These are phyloP conservation scores for Enteromius unitaeniatus DNA, from an alignment of 2,797 vertebrate genomes.

Conservation along the genomic window DNA sequence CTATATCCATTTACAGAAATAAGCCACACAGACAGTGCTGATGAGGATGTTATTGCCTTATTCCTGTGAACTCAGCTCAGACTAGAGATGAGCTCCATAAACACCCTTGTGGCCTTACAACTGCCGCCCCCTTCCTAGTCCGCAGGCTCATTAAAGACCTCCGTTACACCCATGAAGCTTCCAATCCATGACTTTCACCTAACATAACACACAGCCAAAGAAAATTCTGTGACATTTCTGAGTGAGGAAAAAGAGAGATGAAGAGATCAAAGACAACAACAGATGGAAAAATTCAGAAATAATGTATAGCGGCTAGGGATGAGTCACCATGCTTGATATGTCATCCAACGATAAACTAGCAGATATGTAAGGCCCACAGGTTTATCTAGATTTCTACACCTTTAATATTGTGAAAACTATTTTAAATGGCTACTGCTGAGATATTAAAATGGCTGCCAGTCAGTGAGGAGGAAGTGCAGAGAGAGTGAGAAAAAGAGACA, in stretches of 20 bases:
- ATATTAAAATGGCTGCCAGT: slow-evolving; percentile 23
- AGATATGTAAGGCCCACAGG: background rate
- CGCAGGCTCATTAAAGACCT: slow-evolving; percentile 28
- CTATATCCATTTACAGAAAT: slow-evolving; percentile 13
- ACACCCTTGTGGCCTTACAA: slow-evolving; percentile 17
- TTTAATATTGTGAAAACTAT: background rate
- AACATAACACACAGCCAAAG: slow-evolving; percentile 35
- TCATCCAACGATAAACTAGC: background rate
- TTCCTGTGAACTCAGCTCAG: slow-evolving; percentile 39
- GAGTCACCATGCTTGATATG: background rate
- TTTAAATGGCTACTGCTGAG: slow-evolving; percentile 21
- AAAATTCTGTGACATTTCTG: slow-evolving; percentile 33
- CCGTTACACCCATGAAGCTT: slow-evolving; percentile 21
- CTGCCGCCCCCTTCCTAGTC: slow-evolving; percentile 15
- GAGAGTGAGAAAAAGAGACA: slow-evolving; percentile 23
- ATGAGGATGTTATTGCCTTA: slow-evolving; percentile 22
- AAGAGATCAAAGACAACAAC: background rate
- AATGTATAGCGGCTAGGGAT: background rate
- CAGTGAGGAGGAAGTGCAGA: background rate
- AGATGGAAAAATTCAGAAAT: background rate
- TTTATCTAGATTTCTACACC: background rate
- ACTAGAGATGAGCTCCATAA: slow-evolving; percentile 36
- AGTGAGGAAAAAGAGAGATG: background rate
- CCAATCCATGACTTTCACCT: slow-evolving; percentile 12
- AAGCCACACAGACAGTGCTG: background rate